Evolutionary conservation across 2,888 invertebrate species (phyloP).

Genomic region (Homarus gammarus): DNA sequence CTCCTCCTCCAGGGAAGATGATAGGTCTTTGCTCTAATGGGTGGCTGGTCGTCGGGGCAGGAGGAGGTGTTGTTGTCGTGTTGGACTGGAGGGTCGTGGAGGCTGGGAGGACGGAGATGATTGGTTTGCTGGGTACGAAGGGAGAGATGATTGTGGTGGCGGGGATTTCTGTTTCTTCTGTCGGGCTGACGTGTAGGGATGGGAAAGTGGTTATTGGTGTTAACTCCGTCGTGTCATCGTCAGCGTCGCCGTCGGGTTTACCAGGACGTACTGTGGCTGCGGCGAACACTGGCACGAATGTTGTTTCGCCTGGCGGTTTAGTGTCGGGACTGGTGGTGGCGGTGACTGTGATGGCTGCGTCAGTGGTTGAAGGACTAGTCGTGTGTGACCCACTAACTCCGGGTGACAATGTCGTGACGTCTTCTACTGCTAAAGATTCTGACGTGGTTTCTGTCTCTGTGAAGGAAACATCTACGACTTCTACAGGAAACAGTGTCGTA

Average conservation of each 20-base stretch:
- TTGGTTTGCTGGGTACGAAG: neutral
- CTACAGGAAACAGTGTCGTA: neutral
- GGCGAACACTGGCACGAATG: too few relatives aligned
- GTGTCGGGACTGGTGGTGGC: too few relatives aligned
- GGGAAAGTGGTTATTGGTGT: too few relatives aligned
- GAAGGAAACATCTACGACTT: neutral
- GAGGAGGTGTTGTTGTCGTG: neutral
- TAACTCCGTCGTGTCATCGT: too few relatives aligned
- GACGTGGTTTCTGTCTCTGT: neutral
- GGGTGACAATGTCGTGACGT: neutral
- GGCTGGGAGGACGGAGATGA: neutral
- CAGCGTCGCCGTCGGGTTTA: too few relatives aligned
- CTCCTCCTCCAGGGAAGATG: slow-evolving; percentile 1
- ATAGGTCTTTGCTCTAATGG: slow-evolving; percentile 1
- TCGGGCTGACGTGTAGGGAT: too few relatives aligned
- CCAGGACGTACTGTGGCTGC: too few relatives aligned
- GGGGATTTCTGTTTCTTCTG: neutral
- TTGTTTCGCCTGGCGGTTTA: neutral
- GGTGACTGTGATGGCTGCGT: neutral
- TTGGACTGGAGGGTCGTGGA: neutral
- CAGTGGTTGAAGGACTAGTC: neutral
- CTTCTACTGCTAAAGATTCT: neutral
- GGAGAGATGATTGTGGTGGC: too few relatives aligned
- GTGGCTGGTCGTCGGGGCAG: neutral
- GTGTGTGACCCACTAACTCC: neutral